phyloP scores from a whole-genome alignment of 2,797 vertebrate species.

The Gorsachius magnificus region DNA sequence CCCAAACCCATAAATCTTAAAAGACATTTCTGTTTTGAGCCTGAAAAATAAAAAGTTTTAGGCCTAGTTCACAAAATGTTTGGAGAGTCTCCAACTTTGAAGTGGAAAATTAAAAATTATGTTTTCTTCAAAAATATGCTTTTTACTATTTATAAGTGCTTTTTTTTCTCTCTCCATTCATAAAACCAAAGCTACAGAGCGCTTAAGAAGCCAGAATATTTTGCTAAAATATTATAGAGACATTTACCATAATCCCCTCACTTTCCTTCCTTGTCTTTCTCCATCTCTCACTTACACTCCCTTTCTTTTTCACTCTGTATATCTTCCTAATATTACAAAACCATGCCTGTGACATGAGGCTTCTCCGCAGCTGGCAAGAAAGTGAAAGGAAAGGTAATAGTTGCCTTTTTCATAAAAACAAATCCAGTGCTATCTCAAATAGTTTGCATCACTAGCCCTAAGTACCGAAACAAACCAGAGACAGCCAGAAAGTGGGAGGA shows the following conservation, averaged over 20 bases:
- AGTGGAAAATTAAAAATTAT: not conserved
- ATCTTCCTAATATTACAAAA: not conserved
- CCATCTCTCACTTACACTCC: not conserved
- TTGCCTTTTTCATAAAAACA: not conserved
- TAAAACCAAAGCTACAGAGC: not conserved
- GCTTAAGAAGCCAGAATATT: not conserved
- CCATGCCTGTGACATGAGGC: not conserved
- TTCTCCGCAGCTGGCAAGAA: not conserved
- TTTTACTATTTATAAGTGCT: not conserved
- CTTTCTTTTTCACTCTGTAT: not conserved
- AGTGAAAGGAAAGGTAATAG: not conserved
- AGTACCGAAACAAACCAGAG: not conserved
- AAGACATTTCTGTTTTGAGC: not conserved
- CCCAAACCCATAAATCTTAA: not conserved
- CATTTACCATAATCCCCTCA: not conserved
- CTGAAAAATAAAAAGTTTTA: not conserved
- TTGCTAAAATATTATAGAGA: not conserved
- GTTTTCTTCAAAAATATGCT: not conserved
- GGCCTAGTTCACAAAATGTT: not conserved
- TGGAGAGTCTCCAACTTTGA: not conserved
- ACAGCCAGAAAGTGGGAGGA: not conserved
- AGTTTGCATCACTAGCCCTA: not conserved
- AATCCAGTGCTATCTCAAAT: not conserved
- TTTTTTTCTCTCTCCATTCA: not conserved
- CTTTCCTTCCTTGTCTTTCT: not conserved